Percentiles rank a stretch among this genome's conserved stretches.
These are phyloP conservation scores for Notodonta ziczac DNA, from an alignment of 2,888 invertebrate species.

Conservation along the genomic window DNA sequence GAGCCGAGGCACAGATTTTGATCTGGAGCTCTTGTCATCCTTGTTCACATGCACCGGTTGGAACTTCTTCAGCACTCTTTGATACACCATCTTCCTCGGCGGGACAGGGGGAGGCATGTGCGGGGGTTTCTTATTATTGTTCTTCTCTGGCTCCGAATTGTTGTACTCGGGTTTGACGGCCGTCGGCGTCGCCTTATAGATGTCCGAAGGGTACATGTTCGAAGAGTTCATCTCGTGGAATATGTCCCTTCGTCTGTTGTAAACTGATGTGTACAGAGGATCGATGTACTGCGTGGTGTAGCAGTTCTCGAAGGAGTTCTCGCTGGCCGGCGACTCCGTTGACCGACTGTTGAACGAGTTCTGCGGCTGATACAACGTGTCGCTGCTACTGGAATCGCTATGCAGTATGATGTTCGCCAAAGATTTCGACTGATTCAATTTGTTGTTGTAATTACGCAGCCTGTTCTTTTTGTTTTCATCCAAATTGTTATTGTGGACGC, in stretches of 20 bases:
- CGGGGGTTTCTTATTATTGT: slow-evolving; percentile 71
- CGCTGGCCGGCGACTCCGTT: slow-evolving; percentile 77
- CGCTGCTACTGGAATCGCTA: slow-evolving; percentile 78
- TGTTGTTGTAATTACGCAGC: slow-evolving; percentile 71
- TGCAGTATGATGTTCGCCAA: slow-evolving; percentile 78
- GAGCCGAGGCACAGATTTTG: slow-evolving; percentile 77
- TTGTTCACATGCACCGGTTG: slow-evolving; percentile 87
- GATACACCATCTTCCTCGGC: slow-evolving; percentile 81
- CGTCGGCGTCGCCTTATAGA: slow-evolving; percentile 81
- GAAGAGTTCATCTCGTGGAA: slow-evolving; percentile 73
- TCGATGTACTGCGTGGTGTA: slow-evolving; percentile 79
- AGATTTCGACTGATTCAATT: slow-evolving; percentile 79
- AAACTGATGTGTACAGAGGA: slow-evolving; percentile 76
- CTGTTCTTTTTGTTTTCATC: slow-evolving; percentile 72
- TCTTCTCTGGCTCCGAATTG: slow-evolving; percentile 60
- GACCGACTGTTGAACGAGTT: slow-evolving; percentile 74
- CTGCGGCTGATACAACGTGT: slow-evolving; percentile 78
- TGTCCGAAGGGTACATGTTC: slow-evolving; percentile 73
- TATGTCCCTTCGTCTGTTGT: slow-evolving; percentile 72
- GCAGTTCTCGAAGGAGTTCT: slow-evolving; percentile 75
- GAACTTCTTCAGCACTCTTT: slow-evolving; percentile 83
- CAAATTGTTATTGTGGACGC: slow-evolving; percentile 58
- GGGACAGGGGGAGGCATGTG: slow-evolving; percentile 86
- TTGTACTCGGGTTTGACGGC: slow-evolving; percentile 75
- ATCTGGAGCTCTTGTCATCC: slow-evolving; percentile 79